A percentile compares a stretch with the other conserved stretches of the same genome.
Evolutionary conservation across 2,113 vertebrate genomes (phyloP).

Genomic region (Hemicordylus capensis): DNA sequence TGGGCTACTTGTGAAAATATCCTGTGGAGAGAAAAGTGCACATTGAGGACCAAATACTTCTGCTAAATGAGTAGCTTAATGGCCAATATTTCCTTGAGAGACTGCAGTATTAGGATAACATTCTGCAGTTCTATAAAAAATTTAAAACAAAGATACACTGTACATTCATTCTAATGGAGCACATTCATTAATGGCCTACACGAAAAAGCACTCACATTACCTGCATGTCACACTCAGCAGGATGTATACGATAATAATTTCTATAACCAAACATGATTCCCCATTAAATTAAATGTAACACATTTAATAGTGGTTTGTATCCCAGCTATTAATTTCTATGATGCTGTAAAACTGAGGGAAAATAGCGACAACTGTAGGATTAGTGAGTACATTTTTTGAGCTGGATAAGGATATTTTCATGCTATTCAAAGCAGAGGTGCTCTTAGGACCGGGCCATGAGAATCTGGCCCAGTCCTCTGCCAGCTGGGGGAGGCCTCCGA

Average conservation of each 20-base stretch:
- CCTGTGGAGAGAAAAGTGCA: background rate
- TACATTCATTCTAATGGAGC: background rate
- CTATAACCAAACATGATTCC: background rate
- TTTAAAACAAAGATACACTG: background rate
- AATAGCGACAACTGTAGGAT: background rate
- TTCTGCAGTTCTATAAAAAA: background rate
- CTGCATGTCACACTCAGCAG: background rate
- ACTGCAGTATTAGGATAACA: background rate
- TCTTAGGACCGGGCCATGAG: too few species aligned
- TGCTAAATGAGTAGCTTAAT: background rate
- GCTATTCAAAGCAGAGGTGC: too few species aligned
- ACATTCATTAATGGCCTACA: background rate
- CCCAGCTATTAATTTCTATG: conserved; percentile 8
- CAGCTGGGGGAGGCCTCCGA: too few species aligned
- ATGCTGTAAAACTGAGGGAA: background rate
- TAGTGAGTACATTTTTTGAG: background rate
- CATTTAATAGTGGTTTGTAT: background rate
- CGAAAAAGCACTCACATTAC: conserved; percentile 2
- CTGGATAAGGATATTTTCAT: background rate
- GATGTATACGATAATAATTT: background rate
- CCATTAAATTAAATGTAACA: background rate
- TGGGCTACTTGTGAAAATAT: too few species aligned
- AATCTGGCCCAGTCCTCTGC: too few species aligned
- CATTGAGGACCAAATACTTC: background rate
- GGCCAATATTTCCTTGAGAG: background rate